These are phyloP conservation scores for Rhimphoctona megacephalus DNA, from an alignment of 2,888 invertebrate species.

Conservation along the genomic window DNA sequence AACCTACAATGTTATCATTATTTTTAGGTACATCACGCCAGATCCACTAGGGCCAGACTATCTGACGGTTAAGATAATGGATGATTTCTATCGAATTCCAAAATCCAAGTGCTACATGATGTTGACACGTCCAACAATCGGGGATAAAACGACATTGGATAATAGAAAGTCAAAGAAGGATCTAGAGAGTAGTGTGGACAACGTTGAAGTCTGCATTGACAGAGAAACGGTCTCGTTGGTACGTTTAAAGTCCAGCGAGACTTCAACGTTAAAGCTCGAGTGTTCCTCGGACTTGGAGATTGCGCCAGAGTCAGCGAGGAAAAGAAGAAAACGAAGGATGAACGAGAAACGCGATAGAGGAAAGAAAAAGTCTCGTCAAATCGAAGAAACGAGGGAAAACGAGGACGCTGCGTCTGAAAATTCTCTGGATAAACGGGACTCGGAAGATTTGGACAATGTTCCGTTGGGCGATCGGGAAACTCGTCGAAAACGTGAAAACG, in stretches of 20 bases:
- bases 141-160: constrained; percentile 4
- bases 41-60: constrained; percentile 63
- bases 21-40: constrained; percentile 68
- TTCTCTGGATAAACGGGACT: not conserved
- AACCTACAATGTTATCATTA: constrained; percentile 52
- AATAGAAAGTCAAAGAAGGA: not conserved
- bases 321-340: not conserved
- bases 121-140: constrained; percentile 48
- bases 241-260: not conserved
- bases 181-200: not conserved
- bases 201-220: not conserved
- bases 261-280: not conserved
- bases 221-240: not conserved
- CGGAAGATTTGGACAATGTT: constrained; percentile 26
- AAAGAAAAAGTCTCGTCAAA: not conserved
- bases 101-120: constrained; percentile 58
- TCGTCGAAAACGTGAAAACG: not conserved
- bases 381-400: not conserved
- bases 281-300: constrained; percentile 5
- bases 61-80: constrained; percentile 64
- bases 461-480: constrained; percentile 13
- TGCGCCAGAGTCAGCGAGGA: not conserved
- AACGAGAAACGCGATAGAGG: not conserved
- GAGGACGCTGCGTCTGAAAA: not conserved
- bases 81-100: constrained; percentile 60